phyloP scores from a whole-genome alignment of 1,140 invertebrate genomes.

The Nymphalis io region DNA sequence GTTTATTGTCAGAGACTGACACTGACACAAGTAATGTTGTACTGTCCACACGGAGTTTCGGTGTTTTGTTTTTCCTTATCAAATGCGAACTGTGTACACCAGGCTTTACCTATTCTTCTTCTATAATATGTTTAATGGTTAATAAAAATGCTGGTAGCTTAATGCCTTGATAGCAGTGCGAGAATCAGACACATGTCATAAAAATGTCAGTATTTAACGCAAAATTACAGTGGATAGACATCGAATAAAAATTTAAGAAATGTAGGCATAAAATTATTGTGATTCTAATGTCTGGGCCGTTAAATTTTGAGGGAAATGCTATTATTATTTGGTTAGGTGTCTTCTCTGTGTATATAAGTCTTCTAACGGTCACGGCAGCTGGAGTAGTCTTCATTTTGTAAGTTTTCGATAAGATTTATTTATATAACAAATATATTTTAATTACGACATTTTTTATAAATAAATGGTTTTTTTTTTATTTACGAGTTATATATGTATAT shows the following conservation, averaged over 20 bases:
- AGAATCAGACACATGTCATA: background rate
- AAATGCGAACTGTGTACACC: too few relatives aligned
- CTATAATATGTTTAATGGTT: background rate
- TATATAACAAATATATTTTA: background rate
- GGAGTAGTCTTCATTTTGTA: constrained; percentile 54
- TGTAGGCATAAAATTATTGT: constrained; percentile 38
- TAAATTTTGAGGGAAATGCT: constrained; percentile 50
- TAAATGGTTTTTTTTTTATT: too few relatives aligned
- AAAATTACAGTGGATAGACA: constrained; percentile 23
- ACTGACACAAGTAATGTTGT: too few relatives aligned
- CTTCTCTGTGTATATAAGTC: constrained; percentile 53
- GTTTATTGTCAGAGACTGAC: too few relatives aligned
- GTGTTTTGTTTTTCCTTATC: too few relatives aligned
- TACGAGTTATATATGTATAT: too few relatives aligned
- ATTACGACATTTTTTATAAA: background rate
- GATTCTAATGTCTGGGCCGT: constrained; percentile 56
- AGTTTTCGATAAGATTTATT: constrained; percentile 40
- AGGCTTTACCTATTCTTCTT: background rate
- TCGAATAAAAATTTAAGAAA: constrained; percentile 39
- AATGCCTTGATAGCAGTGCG: background rate
- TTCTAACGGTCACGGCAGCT: constrained; percentile 54
- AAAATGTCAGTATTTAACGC: background rate
- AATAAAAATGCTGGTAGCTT: background rate
- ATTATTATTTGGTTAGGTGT: constrained; percentile 55
- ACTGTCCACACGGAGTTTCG: too few relatives aligned